Percentiles rank a stretch among this genome's conserved stretches.
Conservation (phyloP, 2,113 vertebrate species). For the Apteryx mantelli region DNA sequence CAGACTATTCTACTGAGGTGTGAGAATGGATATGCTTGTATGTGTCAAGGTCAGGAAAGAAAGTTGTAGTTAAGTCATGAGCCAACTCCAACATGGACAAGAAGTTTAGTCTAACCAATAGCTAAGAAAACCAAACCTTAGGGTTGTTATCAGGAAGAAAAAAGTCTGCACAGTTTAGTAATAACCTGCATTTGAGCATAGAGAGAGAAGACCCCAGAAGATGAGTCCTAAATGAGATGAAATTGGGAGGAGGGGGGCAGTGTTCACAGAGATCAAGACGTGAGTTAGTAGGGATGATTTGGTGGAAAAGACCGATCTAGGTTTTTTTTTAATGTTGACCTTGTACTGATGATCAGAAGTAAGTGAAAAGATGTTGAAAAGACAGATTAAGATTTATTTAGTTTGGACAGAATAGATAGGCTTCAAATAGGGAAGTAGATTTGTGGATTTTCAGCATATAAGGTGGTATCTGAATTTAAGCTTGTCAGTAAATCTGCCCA, state of each 20-base stretch:
- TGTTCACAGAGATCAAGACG: not conserved
- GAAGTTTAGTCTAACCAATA: not conserved
- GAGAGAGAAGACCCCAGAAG: not conserved
- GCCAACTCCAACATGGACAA: rapidly evolving
- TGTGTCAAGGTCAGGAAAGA: not conserved
- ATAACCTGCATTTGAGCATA: not conserved
- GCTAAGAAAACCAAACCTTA: not conserved
- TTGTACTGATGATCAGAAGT: not conserved
- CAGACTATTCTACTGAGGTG: not conserved
- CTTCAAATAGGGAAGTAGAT: not conserved
- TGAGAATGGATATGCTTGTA: not conserved
- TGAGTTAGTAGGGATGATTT: not conserved
- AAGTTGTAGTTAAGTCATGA: not conserved
- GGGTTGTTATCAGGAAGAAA: not conserved
- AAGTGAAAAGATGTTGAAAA: not conserved
- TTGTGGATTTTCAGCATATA: not conserved
- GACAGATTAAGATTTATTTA: not conserved
- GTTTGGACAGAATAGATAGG: not conserved
- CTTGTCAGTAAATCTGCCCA: not conserved
- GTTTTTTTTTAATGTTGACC: not conserved
- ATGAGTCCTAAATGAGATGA: not conserved
- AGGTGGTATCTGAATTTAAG: not conserved
- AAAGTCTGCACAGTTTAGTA: not conserved
- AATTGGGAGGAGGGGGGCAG: not conserved
- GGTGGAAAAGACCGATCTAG: not conserved